These are phyloP conservation scores for Phocoena phocoena DNA, from an alignment of 2,113 vertebrate species.

Conservation along the genomic window DNA sequence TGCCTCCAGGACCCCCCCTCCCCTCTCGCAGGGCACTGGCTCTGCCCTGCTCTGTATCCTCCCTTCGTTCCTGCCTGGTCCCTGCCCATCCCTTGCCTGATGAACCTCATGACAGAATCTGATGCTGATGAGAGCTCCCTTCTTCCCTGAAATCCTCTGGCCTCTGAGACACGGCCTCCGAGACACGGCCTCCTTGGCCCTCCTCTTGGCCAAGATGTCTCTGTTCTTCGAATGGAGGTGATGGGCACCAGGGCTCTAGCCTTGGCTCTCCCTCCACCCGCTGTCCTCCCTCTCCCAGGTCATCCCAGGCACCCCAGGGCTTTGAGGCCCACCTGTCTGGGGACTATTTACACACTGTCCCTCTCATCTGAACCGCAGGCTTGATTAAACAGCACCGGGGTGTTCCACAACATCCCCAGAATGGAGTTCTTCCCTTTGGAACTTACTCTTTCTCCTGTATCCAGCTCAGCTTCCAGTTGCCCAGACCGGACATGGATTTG, in stretches of 20 bases:
- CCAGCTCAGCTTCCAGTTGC: no score
- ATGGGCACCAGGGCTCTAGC: not conserved
- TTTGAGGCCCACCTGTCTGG: not conserved
- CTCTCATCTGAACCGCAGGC: not conserved
- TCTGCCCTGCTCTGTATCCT: fast-evolving
- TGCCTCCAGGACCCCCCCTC: no score
- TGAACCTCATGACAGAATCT: fast-evolving
- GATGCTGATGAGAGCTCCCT: not conserved
- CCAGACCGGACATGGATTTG: not conserved
- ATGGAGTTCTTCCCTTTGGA: not conserved
- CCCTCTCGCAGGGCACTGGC: fast-evolving
- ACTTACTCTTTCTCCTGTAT: not conserved
- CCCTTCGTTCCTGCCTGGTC: no score
- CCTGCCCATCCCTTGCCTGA: fast-evolving
- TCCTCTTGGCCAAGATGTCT: not conserved
- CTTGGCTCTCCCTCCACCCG: not conserved
- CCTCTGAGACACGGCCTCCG: not conserved
- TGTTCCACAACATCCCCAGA: not conserved
- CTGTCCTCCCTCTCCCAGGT: fast-evolving
- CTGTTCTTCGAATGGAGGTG: no score
- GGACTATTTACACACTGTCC: not conserved
- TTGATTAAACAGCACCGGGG: fast-evolving
- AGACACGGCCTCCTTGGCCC: not conserved
- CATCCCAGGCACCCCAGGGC: not conserved
- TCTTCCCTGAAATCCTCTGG: not conserved